Evolutionary conservation across 1,140 invertebrate genomes (phyloP), one percentile per base, ranked within the genome.

Genomic region (Eufriesea mexicana): DNA sequence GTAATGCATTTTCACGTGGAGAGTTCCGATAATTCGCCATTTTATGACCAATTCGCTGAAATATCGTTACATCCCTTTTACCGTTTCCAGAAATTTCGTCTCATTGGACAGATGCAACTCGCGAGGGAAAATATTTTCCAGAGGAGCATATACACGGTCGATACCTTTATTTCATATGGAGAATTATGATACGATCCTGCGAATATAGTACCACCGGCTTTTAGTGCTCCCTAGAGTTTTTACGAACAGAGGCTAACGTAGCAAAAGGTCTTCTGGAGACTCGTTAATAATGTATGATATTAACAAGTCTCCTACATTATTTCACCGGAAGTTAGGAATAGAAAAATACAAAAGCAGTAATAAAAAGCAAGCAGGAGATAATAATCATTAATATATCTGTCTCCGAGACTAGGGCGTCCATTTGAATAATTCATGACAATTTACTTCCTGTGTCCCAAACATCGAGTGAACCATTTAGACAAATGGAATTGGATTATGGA

Each of bases 221-320:
- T 35, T 55, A 73, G 59, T 51, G 57, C 59, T 80, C 79, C 59
- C 79, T 16, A 8, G 79, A 74, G 79, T 74, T 54, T 73, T 80
- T 80, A 74, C 59, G 28, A 8, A 45, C 28, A 47, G n/a, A n/a
- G 5, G 28, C 47, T 62, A 62, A 72, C 78, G 45, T 16, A 25
- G 78, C 23, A n/a, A 35, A 9, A 73, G 18, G 57, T 74, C 59
- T 74, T n/a, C 49, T 42, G 0, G 49, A 74, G 68, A 51, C 45
- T 42, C 55, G 25, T 71, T 62, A 72, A 79, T 79, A 79, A 72
- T 42, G 20, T 45, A 25, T 14, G 18, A 23, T 35, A 72, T 80
- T 74, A 80, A 74, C 57, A 47, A 74, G 35, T 64, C 35, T 25
- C 47, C 5, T 62, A n/a, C 28, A 47, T 73, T 61, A 79, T 71